Conservation (phyloP, 2,113 vertebrate species). For the Mesitornis unicolor region DNA sequence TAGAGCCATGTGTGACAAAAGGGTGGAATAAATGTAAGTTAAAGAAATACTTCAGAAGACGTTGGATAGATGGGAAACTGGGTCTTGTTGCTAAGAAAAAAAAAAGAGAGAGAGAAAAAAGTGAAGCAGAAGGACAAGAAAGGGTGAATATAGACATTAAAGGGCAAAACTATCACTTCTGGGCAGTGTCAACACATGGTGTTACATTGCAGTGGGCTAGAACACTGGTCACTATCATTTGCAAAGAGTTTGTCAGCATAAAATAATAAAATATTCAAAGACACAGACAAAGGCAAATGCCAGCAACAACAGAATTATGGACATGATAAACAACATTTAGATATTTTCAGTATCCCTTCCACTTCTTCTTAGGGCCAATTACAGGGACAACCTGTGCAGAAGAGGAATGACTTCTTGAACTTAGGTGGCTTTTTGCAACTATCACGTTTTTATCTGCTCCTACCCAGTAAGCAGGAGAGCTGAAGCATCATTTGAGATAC, state of each 20-base stretch:
- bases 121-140: neutral
- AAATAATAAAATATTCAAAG: slow-evolving; percentile 7
- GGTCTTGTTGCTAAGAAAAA: neutral
- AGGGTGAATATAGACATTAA: neutral
- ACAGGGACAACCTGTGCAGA: neutral
- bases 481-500: neutral
- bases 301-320: neutral
- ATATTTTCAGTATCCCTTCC: slow-evolving; percentile 48
- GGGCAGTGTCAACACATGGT: neutral
- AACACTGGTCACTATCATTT: neutral
- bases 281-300: neutral
- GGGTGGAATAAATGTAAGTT: neutral
- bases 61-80: neutral
- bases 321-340: slow-evolving; percentile 22
- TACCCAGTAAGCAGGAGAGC: neutral
- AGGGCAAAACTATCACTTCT: neutral
- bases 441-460: neutral
- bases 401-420: neutral
- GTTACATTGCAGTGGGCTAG: neutral
- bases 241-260: neutral
- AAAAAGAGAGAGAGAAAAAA: neutral
- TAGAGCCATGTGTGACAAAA: slow-evolving; percentile 53
- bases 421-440: neutral
- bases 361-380: neutral
- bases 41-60: slow-evolving; percentile 6